Evolutionary conservation across 2,797 vertebrate species (phyloP).

Genomic region (Varecia variegata): DNA sequence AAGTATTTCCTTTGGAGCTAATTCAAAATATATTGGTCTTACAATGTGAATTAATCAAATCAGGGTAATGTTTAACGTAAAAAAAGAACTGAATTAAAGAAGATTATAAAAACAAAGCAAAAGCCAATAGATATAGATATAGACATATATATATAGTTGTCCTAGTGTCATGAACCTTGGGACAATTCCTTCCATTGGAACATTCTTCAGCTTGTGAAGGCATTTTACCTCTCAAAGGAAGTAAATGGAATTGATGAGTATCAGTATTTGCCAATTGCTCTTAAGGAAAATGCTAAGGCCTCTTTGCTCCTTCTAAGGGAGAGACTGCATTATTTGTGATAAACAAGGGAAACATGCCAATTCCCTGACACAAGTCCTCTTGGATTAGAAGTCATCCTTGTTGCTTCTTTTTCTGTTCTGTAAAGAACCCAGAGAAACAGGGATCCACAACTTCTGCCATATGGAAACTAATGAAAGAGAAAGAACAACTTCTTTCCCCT

Average conservation of each 20-base stretch:
- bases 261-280: neutral
- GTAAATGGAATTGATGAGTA: neutral
- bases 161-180: neutral
- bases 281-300: neutral
- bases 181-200: neutral
- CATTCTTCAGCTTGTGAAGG: neutral
- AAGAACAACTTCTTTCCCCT: neutral
- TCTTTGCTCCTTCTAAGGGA: neutral
- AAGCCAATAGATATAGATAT: neutral
- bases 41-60: neutral
- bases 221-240: neutral
- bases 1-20: neutral
- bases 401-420: neutral
- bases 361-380: neutral
- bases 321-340: neutral
- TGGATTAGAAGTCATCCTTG: neutral
- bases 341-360: neutral
- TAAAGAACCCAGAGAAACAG: neutral
- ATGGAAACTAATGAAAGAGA: neutral
- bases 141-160: neutral
- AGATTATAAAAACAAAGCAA: neutral
- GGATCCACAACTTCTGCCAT: neutral
- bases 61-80: neutral
- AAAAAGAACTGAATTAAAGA: neutral
- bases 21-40: neutral